Percentiles rank a stretch among this genome's conserved stretches.
Evolutionary conservation across 1,140 invertebrate species (phyloP).

Genomic region (Palaemon carinicauda): DNA sequence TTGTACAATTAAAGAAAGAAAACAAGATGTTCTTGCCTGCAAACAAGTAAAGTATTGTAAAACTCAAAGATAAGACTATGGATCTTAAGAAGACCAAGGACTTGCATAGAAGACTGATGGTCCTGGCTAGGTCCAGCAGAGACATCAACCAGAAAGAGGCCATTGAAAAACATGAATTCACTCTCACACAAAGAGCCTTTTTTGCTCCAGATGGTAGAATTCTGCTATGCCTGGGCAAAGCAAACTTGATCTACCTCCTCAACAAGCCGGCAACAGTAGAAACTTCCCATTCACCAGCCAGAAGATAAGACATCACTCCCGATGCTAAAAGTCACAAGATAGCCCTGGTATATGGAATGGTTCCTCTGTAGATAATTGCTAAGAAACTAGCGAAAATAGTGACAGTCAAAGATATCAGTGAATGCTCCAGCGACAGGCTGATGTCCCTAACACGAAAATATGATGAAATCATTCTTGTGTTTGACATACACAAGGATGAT

Average conservation of each 20-base stretch:
- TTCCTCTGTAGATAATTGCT: slow-evolving; percentile 7
- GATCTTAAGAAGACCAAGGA: slow-evolving; percentile 20
- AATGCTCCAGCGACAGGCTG: too few relatives aligned
- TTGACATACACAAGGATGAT: too few relatives aligned
- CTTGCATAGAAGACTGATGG: not conserved
- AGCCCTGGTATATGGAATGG: slow-evolving; percentile 24
- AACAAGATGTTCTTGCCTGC: not conserved
- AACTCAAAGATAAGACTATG: not conserved
- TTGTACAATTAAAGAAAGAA: not conserved
- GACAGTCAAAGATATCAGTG: slow-evolving; percentile 19
- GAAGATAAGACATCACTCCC: not conserved
- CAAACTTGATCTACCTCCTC: not conserved
- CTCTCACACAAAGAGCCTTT: slow-evolving; percentile 6
- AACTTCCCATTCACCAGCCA: not conserved
- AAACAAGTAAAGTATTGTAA: not conserved
- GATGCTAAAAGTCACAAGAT: not conserved
- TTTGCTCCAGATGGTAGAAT: slow-evolving; percentile 6
- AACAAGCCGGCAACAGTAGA: not conserved
- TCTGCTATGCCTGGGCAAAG: slow-evolving; percentile 6
- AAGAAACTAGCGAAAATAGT: slow-evolving; percentile 13
- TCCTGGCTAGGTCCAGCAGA: slow-evolving; percentile 6
- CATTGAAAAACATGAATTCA: slow-evolving; percentile 12
- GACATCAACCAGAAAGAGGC: slow-evolving; percentile 16
- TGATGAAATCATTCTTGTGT: too few relatives aligned
- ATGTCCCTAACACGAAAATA: too few relatives aligned